A percentile compares a stretch with the other conserved stretches of the same genome.
Conservation (phyloP, 2,888 invertebrate genomes). For the Diogma glabrata region DNA sequence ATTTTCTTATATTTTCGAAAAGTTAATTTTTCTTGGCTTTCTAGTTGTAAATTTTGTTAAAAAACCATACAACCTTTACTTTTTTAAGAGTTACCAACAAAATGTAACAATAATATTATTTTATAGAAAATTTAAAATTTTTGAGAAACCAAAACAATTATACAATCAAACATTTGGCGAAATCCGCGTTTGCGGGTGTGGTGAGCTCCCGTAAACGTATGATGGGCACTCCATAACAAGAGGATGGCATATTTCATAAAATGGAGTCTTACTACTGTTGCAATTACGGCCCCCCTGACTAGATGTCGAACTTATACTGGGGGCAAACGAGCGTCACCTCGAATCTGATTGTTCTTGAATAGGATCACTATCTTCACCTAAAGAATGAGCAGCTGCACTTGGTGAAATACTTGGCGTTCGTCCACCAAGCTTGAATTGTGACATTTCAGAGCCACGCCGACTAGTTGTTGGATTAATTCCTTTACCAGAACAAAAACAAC, state of each 20-base stretch:
- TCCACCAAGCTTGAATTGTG: constrained; percentile 39
- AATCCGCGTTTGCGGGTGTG: background rate
- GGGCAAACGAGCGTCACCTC: constrained; percentile 42
- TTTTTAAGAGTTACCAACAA: too few relatives aligned
- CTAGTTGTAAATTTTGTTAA: too few relatives aligned
- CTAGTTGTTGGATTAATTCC: constrained; percentile 35
- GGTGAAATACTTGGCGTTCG: constrained; percentile 45
- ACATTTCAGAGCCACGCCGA: constrained; percentile 45
- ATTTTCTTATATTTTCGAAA: too few relatives aligned
- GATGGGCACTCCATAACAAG: constrained; percentile 35
- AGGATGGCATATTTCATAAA: constrained; percentile 37
- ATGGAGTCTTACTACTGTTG: constrained; percentile 32
- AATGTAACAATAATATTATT: too few relatives aligned
- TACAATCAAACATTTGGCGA: constrained; percentile 10
- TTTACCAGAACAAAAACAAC: constrained; percentile 57
- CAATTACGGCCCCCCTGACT: constrained; percentile 26
- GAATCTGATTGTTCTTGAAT: constrained; percentile 40
- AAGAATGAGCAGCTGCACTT: constrained; percentile 40
- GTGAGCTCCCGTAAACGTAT: constrained; percentile 19
- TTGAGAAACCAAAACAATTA: constrained; percentile 7
- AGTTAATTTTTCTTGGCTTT: too few relatives aligned
- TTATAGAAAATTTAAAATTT: too few relatives aligned
- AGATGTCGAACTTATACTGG: constrained; percentile 21
- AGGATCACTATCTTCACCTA: constrained; percentile 45
- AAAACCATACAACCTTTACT: too few relatives aligned